Conservation (phyloP, 1,140 invertebrate species). For the Drosophila equinoxialis region DNA sequence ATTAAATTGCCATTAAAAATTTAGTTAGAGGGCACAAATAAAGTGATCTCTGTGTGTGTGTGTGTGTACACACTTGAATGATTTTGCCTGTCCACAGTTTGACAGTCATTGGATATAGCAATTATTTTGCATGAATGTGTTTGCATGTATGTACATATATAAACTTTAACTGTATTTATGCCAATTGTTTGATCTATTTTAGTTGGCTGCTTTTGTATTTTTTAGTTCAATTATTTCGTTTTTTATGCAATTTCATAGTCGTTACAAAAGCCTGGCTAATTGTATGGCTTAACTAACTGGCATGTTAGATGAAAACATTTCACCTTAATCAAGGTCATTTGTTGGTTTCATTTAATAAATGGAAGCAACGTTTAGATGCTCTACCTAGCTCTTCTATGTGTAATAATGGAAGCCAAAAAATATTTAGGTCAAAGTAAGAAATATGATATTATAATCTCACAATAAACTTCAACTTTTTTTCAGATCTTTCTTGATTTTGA, state of each 20-base stretch:
- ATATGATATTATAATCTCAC: too few relatives aligned
- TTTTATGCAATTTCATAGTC: conserved; percentile 62
- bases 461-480: too few relatives aligned
- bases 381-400: not conserved
- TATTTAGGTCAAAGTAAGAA: too few relatives aligned
- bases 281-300: conserved; percentile 16
- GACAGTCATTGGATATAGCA: conserved; percentile 32
- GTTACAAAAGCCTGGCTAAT: conserved; percentile 29
- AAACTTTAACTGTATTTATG: conserved; percentile 50
- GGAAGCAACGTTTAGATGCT: not conserved
- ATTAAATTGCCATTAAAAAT: conserved; percentile 72
- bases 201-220: conserved; percentile 44
- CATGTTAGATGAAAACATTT: conserved; percentile 32
- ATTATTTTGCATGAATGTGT: conserved; percentile 34
- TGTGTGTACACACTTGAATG: conserved; percentile 54
- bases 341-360: conserved; percentile 3
- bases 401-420: too few relatives aligned
- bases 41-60: conserved; percentile 24
- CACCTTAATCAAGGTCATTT: conserved; percentile 66
- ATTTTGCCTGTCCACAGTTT: conserved; percentile 44
- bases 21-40: conserved; percentile 66
- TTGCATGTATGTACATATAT: conserved; percentile 37
- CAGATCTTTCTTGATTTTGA: too few relatives aligned
- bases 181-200: conserved; percentile 20
- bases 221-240: conserved; percentile 51